Evolutionary conservation across 2,113 vertebrate species (phyloP).

Genomic region (Lampris incognitus): DNA sequence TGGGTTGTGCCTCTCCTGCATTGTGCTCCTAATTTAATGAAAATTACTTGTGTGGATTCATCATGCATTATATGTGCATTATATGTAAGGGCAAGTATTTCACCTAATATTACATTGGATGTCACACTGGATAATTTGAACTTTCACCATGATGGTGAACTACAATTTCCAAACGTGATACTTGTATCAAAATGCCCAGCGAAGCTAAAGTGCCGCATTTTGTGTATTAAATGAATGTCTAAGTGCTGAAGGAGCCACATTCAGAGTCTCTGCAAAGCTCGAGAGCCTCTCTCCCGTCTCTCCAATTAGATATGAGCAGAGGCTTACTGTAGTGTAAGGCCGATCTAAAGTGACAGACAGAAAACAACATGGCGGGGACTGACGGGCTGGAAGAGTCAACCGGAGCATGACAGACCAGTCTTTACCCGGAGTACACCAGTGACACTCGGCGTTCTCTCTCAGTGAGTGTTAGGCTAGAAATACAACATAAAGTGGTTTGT

Average conservation of each 20-base stretch:
- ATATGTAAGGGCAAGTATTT: too few species aligned
- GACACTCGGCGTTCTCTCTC: slow-evolving; percentile 47
- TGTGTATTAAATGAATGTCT: slow-evolving; percentile 56
- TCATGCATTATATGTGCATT: slow-evolving; percentile 11
- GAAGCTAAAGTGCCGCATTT: slow-evolving; percentile 28
- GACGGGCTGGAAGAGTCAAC: slow-evolving; percentile 64
- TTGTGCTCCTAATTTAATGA: too few species aligned
- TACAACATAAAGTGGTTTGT: slow-evolving; percentile 1
- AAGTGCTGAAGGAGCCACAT: slow-evolving; percentile 53
- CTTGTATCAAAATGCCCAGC: slow-evolving; percentile 53
- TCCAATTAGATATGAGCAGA: slow-evolving; percentile 67
- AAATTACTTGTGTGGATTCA: not conserved
- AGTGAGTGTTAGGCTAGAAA: slow-evolving; percentile 8
- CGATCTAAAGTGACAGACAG: slow-evolving; percentile 70
- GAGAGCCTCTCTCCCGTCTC: slow-evolving; percentile 52
- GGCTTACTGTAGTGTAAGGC: slow-evolving; percentile 64
- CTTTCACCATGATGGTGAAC: not conserved
- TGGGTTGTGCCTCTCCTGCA: too few species aligned
- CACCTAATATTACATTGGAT: too few species aligned
- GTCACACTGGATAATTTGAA: slow-evolving; percentile 21
- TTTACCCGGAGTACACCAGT: slow-evolving; percentile 54
- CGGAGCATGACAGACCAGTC: slow-evolving; percentile 63
- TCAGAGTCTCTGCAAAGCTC: slow-evolving; percentile 31
- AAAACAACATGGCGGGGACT: slow-evolving; percentile 63
- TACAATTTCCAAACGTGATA: not conserved